phyloP scores from a whole-genome alignment of 2,888 invertebrate genomes.

The Eucriotettix oculatus region DNA sequence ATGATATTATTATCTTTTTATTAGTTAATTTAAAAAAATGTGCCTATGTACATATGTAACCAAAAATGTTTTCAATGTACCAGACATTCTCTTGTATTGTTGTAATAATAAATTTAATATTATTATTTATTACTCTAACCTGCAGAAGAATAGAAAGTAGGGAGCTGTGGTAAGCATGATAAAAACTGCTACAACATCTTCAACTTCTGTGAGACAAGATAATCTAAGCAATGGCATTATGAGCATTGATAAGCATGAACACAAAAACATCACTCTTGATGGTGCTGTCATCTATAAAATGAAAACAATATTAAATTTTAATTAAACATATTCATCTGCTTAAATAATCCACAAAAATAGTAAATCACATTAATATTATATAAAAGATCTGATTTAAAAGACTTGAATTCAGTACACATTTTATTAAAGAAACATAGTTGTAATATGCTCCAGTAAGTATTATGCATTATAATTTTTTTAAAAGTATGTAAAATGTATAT shows the following conservation, averaged over 20 bases:
- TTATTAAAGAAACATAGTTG: neutral
- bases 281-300: conserved; percentile 63
- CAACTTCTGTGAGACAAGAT: conserved; percentile 68
- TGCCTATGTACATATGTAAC: too few relatives aligned
- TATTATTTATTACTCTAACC: conserved; percentile 32
- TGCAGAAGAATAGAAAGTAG: conserved; percentile 93
- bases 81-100: neutral
- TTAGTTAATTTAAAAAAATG: too few relatives aligned
- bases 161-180: conserved; percentile 93
- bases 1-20: too few relatives aligned
- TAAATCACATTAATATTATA: neutral
- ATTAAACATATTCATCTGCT: neutral
- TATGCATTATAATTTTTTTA: too few relatives aligned
- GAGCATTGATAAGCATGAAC: conserved; percentile 80
- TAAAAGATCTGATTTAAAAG: neutral
- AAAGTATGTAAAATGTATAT: too few relatives aligned
- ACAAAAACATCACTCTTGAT: conserved; percentile 82
- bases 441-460: too few relatives aligned
- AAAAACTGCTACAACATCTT: conserved; percentile 81
- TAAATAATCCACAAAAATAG: neutral
- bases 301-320: neutral
- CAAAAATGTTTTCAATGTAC: too few relatives aligned
- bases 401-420: neutral
- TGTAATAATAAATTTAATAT: neutral
- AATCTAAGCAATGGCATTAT: conserved; percentile 70